Evolutionary conservation across 2,797 vertebrate genomes (phyloP).

Genomic region (Paramormyrops hopkinsi): DNA sequence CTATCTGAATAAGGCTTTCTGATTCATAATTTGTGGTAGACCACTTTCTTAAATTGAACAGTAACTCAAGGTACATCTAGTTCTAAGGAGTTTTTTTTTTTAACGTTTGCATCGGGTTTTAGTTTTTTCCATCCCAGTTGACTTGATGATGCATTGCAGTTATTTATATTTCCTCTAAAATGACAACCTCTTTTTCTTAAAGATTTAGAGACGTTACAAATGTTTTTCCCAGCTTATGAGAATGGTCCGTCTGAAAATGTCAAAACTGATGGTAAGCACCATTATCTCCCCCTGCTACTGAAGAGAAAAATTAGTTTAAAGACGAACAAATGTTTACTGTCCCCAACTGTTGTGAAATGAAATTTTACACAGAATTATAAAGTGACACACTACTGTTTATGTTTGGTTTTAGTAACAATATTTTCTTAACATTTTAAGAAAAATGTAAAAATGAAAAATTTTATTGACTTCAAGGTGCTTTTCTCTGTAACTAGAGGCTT

Average conservation of each 20-base stretch:
- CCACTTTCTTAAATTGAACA: not conserved
- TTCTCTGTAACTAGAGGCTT: not conserved
- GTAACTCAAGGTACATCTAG: not conserved
- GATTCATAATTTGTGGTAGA: not conserved
- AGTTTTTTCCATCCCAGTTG: not conserved
- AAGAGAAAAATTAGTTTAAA: conserved; percentile 3
- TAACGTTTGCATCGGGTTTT: not conserved
- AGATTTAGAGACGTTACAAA: not conserved
- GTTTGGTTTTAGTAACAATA: not conserved
- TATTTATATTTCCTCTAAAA: conserved; percentile 1
- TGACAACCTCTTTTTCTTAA: not conserved
- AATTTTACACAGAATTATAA: not conserved
- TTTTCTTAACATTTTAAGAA: not conserved
- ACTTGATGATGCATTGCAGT: not conserved
- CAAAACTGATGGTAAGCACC: not conserved
- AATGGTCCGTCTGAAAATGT: not conserved
- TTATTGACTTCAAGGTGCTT: not conserved
- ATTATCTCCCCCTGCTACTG: not conserved
- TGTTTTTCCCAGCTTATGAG: not conserved
- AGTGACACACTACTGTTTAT: not conserved
- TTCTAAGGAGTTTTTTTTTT: not conserved
- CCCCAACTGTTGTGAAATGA: not conserved
- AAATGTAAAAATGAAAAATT: not conserved
- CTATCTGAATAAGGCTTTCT: not conserved
- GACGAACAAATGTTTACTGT: not conserved